Base-by-base conservation (phyloP, 2,888 invertebrate species). In the Alcis repandata region DNA sequence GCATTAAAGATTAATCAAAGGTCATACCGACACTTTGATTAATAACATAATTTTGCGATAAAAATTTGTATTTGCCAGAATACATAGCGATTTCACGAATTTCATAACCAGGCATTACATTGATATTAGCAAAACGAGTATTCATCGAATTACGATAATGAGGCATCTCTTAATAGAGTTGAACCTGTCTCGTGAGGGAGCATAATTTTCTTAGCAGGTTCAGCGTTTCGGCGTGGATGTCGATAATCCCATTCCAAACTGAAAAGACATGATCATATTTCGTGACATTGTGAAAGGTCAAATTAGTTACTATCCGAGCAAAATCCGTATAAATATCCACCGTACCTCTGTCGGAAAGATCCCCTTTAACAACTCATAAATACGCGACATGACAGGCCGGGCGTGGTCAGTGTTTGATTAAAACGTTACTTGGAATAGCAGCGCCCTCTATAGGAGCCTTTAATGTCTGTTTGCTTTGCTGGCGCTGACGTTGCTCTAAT, bases 331-430 rank as follows among this genome's bases (percentile, higher is more conserved):
- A 33, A 45, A 43, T 57, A 32, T 52, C 60, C 65, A 57, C 57
- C 27, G 45, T 56, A 57, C n/a, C 43, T 56, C 38, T 48, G 45
- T 64, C 78, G 82, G 83, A 86, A 83, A 83, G 83, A 85, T 85
- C 86, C 85, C 88, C 85, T 86, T 86, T 83, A 85, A 85, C 83
- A 85, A 84, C 87, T 87, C 88, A 86, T 89, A 88, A 88, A 90
- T 88, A 87, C 86, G 80, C 81, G 83, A 83, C 84, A 84, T 84
- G 83, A 85, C 83, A 82, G 78, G 72, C 75, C 74, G 76, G 83
- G 90, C 86, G 88, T 88, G 89, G 90, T 84, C 86, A 83, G 78
- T 84, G 87, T 88, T 87, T 91, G 89, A 90, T 91, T 92, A 89
- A 91, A 90, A 91, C 85, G 88, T 87, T 84, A 87, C 85, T 85